phyloP scores from a whole-genome alignment of 2,797 vertebrate genomes.

The Sus cebifrons region DNA sequence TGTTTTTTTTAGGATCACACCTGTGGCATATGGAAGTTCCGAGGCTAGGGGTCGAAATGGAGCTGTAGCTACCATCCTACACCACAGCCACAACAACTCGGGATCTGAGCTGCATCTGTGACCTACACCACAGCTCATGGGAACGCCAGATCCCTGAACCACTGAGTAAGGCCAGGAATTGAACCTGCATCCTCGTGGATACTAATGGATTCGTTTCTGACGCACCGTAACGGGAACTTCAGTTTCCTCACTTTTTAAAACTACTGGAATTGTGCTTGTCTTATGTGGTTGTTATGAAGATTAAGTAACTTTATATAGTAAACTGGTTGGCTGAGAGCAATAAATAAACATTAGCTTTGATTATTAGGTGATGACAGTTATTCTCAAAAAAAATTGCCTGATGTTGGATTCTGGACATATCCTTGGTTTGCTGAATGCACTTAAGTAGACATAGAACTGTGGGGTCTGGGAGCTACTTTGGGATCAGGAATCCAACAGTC shows the following conservation, averaged over 20 bases:
- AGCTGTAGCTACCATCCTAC: too few relatives aligned
- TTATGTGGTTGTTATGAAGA: background rate
- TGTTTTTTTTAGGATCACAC: too few relatives aligned
- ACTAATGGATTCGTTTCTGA: too few relatives aligned
- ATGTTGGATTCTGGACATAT: conserved; percentile 1
- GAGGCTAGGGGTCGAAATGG: too few relatives aligned
- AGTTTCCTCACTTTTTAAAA: conserved; percentile 44
- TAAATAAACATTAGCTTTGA: conserved; percentile 56
- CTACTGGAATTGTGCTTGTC: background rate
- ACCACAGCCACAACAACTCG: too few relatives aligned
- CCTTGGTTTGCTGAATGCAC: conserved; percentile 26
- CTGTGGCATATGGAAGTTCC: too few relatives aligned
- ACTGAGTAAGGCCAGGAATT: too few relatives aligned
- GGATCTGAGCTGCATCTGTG: too few relatives aligned
- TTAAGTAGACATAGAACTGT: background rate
- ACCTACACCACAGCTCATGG: too few relatives aligned
- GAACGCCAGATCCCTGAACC: too few relatives aligned
- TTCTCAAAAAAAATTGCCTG: background rate
- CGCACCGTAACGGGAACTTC: background rate
- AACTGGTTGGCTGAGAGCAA: background rate
- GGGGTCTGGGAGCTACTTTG: background rate
- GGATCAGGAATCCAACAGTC: background rate
- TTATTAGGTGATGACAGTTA: background rate
- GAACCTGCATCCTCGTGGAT: too few relatives aligned
- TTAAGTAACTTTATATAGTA: background rate